Evolutionary conservation across 2,888 invertebrate genomes (phyloP).

Genomic region (Mamestra brassicae): DNA sequence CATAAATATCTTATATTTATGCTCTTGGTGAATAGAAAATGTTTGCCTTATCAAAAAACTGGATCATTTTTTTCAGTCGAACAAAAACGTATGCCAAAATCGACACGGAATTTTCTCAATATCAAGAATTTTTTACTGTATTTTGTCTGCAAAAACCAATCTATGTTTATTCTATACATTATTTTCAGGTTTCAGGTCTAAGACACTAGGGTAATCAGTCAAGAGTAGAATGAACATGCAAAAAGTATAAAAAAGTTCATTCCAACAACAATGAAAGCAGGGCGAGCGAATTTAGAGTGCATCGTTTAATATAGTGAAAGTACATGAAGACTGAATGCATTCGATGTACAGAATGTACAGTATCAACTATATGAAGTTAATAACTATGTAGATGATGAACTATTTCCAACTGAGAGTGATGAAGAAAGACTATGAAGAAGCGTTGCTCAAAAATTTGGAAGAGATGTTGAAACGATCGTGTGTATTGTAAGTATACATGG

Average conservation of each 20-base stretch:
- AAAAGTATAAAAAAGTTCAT: slow-evolving; percentile 68
- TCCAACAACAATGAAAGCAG: slow-evolving; percentile 82
- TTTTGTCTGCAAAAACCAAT: slow-evolving; percentile 66
- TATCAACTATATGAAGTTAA: slow-evolving; percentile 18
- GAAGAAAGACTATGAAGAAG: slow-evolving; percentile 54
- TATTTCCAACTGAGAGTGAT: slow-evolving; percentile 39
- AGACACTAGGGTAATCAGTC: slow-evolving; percentile 28
- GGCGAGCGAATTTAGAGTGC: slow-evolving; percentile 72
- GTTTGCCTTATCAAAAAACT: too few species aligned
- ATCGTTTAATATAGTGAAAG: slow-evolving; percentile 52
- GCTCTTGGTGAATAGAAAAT: not conserved
- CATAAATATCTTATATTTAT: too few species aligned
- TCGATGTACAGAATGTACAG: slow-evolving; percentile 39
- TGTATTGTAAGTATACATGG: slow-evolving; percentile 4
- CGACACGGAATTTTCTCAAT: not conserved
- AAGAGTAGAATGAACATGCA: slow-evolving; percentile 73
- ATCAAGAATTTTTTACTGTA: not conserved
- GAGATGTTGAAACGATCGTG: slow-evolving; percentile 5
- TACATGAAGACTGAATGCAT: slow-evolving; percentile 32
- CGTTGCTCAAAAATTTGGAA: slow-evolving; percentile 43
- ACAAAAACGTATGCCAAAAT: too few species aligned
- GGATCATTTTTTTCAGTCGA: not conserved
- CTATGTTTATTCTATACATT: slow-evolving; percentile 49
- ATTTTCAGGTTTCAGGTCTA: slow-evolving; percentile 40
- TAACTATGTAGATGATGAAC: slow-evolving; percentile 28